Evolutionary conservation across 1,140 invertebrate species (phyloP).

Genomic region (Agrilus planipennis): DNA sequence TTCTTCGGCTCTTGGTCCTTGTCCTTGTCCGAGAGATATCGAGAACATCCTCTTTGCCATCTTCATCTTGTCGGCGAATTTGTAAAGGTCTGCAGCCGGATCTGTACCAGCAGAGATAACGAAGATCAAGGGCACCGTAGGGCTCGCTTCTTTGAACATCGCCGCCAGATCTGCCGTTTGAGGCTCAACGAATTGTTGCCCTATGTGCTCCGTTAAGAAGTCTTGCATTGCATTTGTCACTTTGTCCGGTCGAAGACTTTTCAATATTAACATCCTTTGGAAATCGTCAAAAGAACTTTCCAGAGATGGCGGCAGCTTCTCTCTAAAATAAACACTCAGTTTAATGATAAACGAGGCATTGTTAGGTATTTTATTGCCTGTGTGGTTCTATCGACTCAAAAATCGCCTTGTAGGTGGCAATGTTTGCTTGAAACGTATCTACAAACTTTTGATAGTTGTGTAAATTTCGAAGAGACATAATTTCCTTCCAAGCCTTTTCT

Average conservation of each 20-base stretch:
- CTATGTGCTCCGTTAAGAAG: slow-evolving; percentile 46
- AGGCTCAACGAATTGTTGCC: slow-evolving; percentile 52
- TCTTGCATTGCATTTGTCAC: slow-evolving; percentile 56
- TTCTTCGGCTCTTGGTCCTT: slow-evolving; percentile 49
- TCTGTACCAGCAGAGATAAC: slow-evolving; percentile 60
- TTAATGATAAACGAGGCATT: not conserved
- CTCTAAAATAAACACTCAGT: slow-evolving; percentile 26
- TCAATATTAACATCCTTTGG: slow-evolving; percentile 56
- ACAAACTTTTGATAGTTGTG: slow-evolving; percentile 39
- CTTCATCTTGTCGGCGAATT: slow-evolving; percentile 51
- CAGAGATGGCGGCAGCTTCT: slow-evolving; percentile 44
- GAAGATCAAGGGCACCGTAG: slow-evolving; percentile 51
- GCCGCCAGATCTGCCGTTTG: slow-evolving; percentile 50
- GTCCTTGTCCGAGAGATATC: slow-evolving; percentile 62
- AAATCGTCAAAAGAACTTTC: slow-evolving; percentile 45
- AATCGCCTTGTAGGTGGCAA: slow-evolving; percentile 42
- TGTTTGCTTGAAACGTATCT: slow-evolving; percentile 34
- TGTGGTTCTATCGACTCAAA: slow-evolving; percentile 45
- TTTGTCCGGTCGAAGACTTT: slow-evolving; percentile 62
- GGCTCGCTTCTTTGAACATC: slow-evolving; percentile 52
- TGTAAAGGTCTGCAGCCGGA: slow-evolving; percentile 49
- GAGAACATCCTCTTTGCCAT: slow-evolving; percentile 45
- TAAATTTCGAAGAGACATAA: slow-evolving; percentile 41
- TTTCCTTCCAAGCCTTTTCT: slow-evolving; percentile 47
- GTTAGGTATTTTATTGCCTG: slow-evolving; percentile 20